These are phyloP conservation scores for Drosophila pallidifrons DNA, from an alignment of 1,140 invertebrate species.

Conservation along the genomic window DNA sequence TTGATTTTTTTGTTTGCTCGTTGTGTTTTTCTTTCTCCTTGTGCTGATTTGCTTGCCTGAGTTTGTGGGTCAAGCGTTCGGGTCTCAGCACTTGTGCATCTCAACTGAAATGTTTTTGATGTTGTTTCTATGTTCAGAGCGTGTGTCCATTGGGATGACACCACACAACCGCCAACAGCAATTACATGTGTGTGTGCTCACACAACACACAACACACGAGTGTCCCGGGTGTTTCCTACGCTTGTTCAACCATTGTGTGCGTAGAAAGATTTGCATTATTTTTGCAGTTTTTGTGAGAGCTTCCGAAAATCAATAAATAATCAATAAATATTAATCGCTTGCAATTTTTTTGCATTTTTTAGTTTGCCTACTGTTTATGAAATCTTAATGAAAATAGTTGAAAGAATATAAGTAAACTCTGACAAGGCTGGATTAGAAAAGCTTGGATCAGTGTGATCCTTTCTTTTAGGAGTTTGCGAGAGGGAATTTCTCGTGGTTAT, in stretches of 20 bases:
- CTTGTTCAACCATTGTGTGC: background rate
- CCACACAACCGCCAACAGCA: slow-evolving; percentile 23
- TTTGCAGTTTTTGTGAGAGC: background rate
- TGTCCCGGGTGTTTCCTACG: background rate
- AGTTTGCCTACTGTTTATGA: background rate
- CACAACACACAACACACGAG: no score
- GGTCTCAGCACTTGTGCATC: slow-evolving; percentile 15
- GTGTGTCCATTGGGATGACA: slow-evolving; percentile 19
- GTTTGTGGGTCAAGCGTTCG: slow-evolving; percentile 68
- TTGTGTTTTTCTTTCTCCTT: background rate
- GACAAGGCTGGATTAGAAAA: no score
- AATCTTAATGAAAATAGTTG: no score
- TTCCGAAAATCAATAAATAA: background rate
- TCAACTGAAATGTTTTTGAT: slow-evolving; percentile 36
- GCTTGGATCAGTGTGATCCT: no score
- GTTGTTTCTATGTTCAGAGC: slow-evolving; percentile 5
- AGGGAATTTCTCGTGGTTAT: no score
- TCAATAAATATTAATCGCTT: background rate
- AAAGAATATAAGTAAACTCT: no score
- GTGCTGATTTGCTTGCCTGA: slow-evolving; percentile 57
- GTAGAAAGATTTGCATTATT: no score
- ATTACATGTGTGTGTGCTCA: slow-evolving; percentile 27
- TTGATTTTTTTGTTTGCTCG: background rate
- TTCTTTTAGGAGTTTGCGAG: no score
- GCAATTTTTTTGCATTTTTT: background rate